These are phyloP conservation scores for Drosophila pseudoananassae DNA, from an alignment of 1,140 invertebrate genomes.

Conservation along the genomic window DNA sequence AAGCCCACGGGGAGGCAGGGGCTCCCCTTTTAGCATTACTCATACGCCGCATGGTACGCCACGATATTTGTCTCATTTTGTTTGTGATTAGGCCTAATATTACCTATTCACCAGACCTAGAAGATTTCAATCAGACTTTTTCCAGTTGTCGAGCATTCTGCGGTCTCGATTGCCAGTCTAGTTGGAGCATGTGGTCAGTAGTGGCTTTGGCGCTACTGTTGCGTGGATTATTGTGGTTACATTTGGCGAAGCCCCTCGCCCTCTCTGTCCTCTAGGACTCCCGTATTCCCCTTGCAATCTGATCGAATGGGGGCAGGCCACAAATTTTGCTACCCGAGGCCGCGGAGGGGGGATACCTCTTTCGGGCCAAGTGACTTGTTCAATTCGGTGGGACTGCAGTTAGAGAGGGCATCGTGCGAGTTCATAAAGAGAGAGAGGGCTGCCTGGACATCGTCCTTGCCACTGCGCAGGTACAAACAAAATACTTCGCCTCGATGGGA, in stretches of 20 bases:
- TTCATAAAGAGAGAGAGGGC: neutral
- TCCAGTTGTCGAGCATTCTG: slow-evolving; percentile 30
- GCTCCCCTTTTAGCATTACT: slow-evolving; percentile 39
- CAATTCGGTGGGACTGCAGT: slow-evolving; percentile 28
- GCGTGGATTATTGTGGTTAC: slow-evolving; percentile 53
- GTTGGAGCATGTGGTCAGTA: slow-evolving; percentile 59
- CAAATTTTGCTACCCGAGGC: slow-evolving; percentile 35
- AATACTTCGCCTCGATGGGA: slow-evolving; percentile 23
- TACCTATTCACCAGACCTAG: neutral
- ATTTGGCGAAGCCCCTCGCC: slow-evolving; percentile 9
- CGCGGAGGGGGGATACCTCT: slow-evolving; percentile 1
- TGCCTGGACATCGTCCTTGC: slow-evolving; percentile 21
- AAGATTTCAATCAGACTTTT: slow-evolving; percentile 2
- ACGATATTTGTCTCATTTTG: neutral
- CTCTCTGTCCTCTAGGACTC: neutral
- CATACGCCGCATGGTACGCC: slow-evolving; percentile 52
- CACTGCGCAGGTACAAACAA: slow-evolving; percentile 78
- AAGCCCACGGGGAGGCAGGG: slow-evolving; percentile 9
- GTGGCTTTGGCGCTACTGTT: slow-evolving; percentile 60
- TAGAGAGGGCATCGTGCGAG: neutral
- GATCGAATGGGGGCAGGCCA: slow-evolving; percentile 48
- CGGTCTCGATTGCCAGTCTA: slow-evolving; percentile 28
- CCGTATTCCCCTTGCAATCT: slow-evolving; percentile 9
- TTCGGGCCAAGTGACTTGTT: slow-evolving; percentile 15
- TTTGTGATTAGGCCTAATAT: neutral